Evolutionary conservation across 2,797 vertebrate species (phyloP).

Genomic region (Danio kyathit): DNA sequence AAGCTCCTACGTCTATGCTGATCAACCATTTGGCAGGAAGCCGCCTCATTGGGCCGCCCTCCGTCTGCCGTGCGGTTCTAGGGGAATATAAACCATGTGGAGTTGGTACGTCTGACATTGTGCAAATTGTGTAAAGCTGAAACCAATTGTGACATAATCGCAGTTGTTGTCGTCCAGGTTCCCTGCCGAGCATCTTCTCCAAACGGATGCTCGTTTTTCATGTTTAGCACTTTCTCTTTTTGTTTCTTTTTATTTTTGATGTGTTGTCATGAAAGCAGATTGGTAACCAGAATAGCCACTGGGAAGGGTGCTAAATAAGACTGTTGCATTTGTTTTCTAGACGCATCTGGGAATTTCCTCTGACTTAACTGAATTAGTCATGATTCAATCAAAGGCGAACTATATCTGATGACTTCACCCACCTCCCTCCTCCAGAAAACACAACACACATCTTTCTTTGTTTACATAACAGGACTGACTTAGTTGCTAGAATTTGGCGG

Average conservation of each 20-base stretch:
- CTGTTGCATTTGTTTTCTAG: constrained; percentile 36
- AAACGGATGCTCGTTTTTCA: neutral
- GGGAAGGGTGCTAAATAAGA: constrained; percentile 40
- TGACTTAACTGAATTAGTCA: constrained; percentile 47
- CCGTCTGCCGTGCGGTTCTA: constrained; percentile 34
- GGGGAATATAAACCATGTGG: constrained; percentile 56
- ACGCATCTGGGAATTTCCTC: constrained; percentile 49
- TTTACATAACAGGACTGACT: constrained; percentile 14
- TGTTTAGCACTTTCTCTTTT: constrained; percentile 29
- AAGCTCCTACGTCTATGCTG: constrained; percentile 30
- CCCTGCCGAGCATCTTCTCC: constrained; percentile 16
- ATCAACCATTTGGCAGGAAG: constrained; percentile 64
- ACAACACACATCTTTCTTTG: constrained; percentile 2
- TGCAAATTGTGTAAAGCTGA: constrained; percentile 15
- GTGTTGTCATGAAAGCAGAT: constrained; percentile 27
- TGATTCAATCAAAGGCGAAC: constrained; percentile 50
- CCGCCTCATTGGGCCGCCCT: constrained; percentile 9
- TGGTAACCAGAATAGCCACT: constrained; percentile 32
- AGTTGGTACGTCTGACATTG: constrained; percentile 41
- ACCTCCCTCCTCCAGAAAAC: neutral
- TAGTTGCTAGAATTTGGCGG: neutral
- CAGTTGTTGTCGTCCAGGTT: constrained; percentile 22
- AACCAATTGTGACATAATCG: constrained; percentile 47
- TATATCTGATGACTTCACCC: constrained; percentile 38
- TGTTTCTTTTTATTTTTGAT: neutral